Conservation (phyloP, 2,888 invertebrate species). For the Deilephila porcellus region DNA sequence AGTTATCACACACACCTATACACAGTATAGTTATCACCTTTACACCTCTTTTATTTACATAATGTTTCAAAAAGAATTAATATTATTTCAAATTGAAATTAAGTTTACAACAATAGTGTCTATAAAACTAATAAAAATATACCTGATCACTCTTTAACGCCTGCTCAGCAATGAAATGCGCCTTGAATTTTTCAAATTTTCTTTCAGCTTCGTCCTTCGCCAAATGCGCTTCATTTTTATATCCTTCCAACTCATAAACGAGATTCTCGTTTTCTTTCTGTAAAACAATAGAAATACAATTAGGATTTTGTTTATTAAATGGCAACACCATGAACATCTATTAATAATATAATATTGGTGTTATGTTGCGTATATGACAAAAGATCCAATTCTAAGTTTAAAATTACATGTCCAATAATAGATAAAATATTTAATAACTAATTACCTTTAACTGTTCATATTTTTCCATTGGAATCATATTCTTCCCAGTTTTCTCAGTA, state of each 20-base stretch:
- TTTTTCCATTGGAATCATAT: slow-evolving; percentile 62
- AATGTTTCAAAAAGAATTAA: no score
- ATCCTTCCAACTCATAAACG: slow-evolving; percentile 94
- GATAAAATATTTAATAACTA: neutral
- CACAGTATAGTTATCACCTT: no score
- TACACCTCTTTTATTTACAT: no score
- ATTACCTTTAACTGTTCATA: slow-evolving; percentile 67
- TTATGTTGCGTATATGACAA: neutral
- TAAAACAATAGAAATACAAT: slow-evolving; percentile 3
- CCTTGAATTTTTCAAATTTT: slow-evolving; percentile 90
- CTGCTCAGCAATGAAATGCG: slow-evolving; percentile 88
- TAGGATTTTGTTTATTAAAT: no score
- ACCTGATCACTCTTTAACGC: slow-evolving; percentile 64
- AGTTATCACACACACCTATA: no score
- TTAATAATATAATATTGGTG: neutral
- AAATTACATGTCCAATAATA: no score
- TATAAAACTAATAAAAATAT: neutral
- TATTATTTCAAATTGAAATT: no score
- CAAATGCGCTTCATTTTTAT: slow-evolving; percentile 95
- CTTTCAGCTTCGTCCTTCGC: slow-evolving; percentile 91
- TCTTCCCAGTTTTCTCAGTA: slow-evolving; percentile 57
- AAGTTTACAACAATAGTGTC: no score
- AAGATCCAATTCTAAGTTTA: no score
- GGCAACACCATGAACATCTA: neutral
- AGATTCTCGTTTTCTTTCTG: slow-evolving; percentile 94